A percentile compares a stretch with the other conserved stretches of the same genome.
These are phyloP conservation scores for Scopus umbretta DNA, from an alignment of 2,113 vertebrate genomes.

Conservation along the genomic window DNA sequence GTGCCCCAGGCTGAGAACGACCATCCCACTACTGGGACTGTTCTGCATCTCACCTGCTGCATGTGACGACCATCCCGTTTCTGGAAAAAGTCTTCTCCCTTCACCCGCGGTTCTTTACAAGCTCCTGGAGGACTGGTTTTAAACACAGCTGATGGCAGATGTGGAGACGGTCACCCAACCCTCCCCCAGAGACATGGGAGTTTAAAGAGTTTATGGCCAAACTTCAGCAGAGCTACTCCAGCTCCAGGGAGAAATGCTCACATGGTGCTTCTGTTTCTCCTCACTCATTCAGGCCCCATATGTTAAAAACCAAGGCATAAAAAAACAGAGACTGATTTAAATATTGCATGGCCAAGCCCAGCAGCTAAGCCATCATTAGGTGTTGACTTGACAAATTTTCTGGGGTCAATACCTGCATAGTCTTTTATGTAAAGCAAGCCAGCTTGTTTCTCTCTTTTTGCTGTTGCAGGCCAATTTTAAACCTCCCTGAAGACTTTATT, in stretches of 20 bases:
- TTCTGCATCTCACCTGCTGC: neutral
- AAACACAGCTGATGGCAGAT: neutral
- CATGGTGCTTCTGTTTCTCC: neutral
- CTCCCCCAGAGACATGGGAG: neutral
- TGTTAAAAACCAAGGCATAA: neutral
- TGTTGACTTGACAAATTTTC: constrained; percentile 56
- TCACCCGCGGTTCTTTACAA: neutral
- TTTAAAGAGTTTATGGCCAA: neutral
- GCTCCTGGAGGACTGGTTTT: neutral
- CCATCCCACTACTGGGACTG: fast-evolving
- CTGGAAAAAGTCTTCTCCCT: neutral
- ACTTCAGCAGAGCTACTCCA: neutral
- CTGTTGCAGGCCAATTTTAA: constrained; percentile 18
- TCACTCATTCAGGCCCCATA: neutral
- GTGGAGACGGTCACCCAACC: neutral
- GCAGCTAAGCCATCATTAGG: constrained; percentile 45
- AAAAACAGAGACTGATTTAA: neutral
- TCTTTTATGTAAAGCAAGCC: neutral
- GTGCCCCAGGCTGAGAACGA: neutral
- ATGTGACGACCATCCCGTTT: fast-evolving
- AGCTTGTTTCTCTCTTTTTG: constrained; percentile 24
- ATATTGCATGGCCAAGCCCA: neutral
- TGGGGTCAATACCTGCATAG: constrained; percentile 8
- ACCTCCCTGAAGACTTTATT: constrained; percentile 19
- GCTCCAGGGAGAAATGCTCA: neutral